Base-by-base conservation (phyloP, 1,140 invertebrate species). In the Sarcophaga peregrina region DNA sequence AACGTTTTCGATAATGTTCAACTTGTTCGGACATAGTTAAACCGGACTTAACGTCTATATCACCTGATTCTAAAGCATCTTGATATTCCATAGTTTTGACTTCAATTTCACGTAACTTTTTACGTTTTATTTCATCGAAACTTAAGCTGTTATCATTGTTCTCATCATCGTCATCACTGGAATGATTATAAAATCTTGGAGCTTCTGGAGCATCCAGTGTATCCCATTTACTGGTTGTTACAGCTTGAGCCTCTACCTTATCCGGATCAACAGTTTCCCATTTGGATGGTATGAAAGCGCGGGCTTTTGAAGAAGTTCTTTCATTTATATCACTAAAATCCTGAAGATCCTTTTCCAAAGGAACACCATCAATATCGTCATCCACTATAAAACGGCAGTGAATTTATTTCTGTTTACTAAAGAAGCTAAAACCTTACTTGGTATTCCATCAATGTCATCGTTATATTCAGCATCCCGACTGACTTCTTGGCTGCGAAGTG, bases 181-280 rank as follows among this genome's bases (percentile, higher is more conserved):
- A 74, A 37, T 54, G 13, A 20, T 85, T 86, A 20, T 84, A 88
- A 48, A 90, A 89, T 83, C 88, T 89, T 13, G 89, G 89, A 0
- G 90, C 87, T 80, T 89, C 86, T n/a, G 89, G 89, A 0, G 89
- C 88, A 85, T 92, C 91, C 20, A 92, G 82, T 17, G 91, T 87
- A 87, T 97, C 96, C 96, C 96, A 97, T 89, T 97, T 97, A 83
- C 95, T 96, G 4, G 95, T 96, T 3, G 96, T 97, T 92, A 97
- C 96, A 25, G 96, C 96, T 91, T 97, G 96, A 15, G 95, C 95
- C 90, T 97, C 95, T 46, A 90, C 87, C 73, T 90, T 87, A 88
- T 96, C 94, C 2, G 96, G 96, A 91, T 98, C 97, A 8, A 99
- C 96, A 46, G 95, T 97, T 93, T 99, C 98, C 98, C 98, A 99